Base-by-base conservation (phyloP, 2,113 vertebrate genomes). In the Lagenorhynchus albirostris region DNA sequence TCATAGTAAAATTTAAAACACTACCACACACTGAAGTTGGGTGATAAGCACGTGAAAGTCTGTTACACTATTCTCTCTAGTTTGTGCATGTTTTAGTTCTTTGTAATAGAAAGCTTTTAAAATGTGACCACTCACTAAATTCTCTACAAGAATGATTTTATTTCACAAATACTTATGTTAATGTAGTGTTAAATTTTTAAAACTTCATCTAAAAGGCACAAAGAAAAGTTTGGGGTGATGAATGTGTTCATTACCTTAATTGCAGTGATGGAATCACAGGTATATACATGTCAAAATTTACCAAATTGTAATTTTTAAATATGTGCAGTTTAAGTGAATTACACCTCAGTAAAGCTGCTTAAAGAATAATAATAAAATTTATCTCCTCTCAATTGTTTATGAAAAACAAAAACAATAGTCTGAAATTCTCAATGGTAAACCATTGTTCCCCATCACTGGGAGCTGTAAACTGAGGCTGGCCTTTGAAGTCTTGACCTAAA, bases 201-300 rank as follows among this genome's bases (percentile, higher is more conserved):
- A 95, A 97, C 76, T 79, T 94, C 62, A 97, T 74, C 67, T 58
- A 96, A 96, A 95, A 81, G 53, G 13, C 84, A 96, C 63, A 53
- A 97, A 97, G 74, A 88, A 97, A 95, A 53, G 65, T 94, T 86
- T 79, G 17, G 26, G 41, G 14, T 91, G 55, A 95, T 63, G 41
- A n/a, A 93, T 95, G 38, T 65, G 53, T 74, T 95, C 58, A 92
- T 88, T 94, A 68, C n/a, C 38, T 26, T 87, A 20, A 96, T 17
- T 94, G 55, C 6, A 89, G 36, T 67, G 38, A 96, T 79, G 50
- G 6, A 29, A 36, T 90, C 23, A 86, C 65, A 87, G 36, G 67
- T 73, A 38, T 31, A 82, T 29, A 94, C 47, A 62, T 1, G 38
- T 89, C 65, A 96, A 91, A 95, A 97, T 33, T 80, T 62, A 77